These are phyloP conservation scores for Lepidochrysops patricia DNA, from an alignment of 2,888 invertebrate genomes.

Conservation along the genomic window DNA sequence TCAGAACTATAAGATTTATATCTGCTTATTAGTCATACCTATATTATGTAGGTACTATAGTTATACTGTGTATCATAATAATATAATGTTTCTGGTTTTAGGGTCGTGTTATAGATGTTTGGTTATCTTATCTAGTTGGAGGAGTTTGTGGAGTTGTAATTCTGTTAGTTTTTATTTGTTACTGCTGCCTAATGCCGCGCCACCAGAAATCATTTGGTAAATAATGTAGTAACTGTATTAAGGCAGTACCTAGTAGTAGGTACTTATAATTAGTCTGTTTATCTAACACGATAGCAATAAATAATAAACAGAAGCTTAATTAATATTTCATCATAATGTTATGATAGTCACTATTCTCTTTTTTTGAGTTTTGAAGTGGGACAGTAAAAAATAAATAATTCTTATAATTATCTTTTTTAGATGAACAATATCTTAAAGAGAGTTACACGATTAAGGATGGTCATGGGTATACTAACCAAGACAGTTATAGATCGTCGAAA, in stretches of 20 bases:
- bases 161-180: slow-evolving; percentile 77
- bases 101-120: slow-evolving; percentile 70
- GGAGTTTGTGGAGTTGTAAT: slow-evolving; percentile 78
- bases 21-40: too few relatives aligned
- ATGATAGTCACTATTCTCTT: background rate
- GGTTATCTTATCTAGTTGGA: slow-evolving; percentile 74
- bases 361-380: background rate
- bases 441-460: slow-evolving; percentile 60
- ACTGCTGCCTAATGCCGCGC: slow-evolving; percentile 81
- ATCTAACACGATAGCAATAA: slow-evolving; percentile 29
- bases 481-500: slow-evolving; percentile 50
- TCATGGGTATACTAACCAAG: slow-evolving; percentile 55
- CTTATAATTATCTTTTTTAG: slow-evolving; percentile 35
- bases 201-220: slow-evolving; percentile 80
- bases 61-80: too few relatives aligned
- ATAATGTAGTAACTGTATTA: background rate
- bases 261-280: too few relatives aligned
- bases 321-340: background rate
- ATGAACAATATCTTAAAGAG: slow-evolving; percentile 65
- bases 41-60: too few relatives aligned
- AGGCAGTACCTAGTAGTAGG: too few relatives aligned
- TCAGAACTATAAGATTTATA: too few relatives aligned
- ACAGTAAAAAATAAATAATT: too few relatives aligned
- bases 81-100: slow-evolving; percentile 35
- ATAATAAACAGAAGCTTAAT: background rate